Evolutionary conservation across 2,113 vertebrate species (phyloP), one percentile per base, ranked within the genome.

Genomic region (Pao palembangensis): DNA sequence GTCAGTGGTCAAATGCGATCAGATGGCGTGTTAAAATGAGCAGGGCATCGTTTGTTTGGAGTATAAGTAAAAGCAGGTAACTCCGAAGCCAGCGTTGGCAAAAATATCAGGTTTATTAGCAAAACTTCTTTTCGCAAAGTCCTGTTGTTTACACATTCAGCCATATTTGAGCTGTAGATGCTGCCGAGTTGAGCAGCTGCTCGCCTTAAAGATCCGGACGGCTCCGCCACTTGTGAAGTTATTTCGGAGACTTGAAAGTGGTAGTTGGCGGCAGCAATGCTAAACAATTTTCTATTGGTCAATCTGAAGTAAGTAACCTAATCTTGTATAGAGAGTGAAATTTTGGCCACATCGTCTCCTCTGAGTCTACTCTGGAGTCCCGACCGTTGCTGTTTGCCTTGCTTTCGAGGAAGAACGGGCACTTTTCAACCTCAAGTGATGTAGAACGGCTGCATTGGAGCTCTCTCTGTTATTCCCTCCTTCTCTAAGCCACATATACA

Each of bases 391-490:
- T 63, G 1, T 72, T 71, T 69, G 51, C 62, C 59, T 79, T 47
- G 54, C 58, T 62, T 49, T 53, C 19, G 58, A 56, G 55, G 38
- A 17, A 13, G 17, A 13, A n/a, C 8, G n/a, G 59, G 66, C 66
- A 64, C 70, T 67, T 60, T 58, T 21, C 21, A 19, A 68, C 69
- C 67, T 67, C 61, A 67, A 82, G 77, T 86, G 66, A 88, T 89
- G 85, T 84, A 86, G 89, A 90, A 87, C 54, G 28, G 19, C 67
- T 71, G 75, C 69, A 75, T 70, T 84, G 75, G 74, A 58, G 59
- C 76, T 64, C 69, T 47, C 69, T 52, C 57, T 12, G 64, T 44
- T 12, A 51, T 6, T 4, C 25, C 25, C 51, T 16, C 51, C 13
- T 20, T 23, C 21, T 16, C 50, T 14, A 10, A 20, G 8, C 15